phyloP scores from a whole-genome alignment of 35 echinoderm and acorn worm genomes.

The Chiridota heheva region DNA sequence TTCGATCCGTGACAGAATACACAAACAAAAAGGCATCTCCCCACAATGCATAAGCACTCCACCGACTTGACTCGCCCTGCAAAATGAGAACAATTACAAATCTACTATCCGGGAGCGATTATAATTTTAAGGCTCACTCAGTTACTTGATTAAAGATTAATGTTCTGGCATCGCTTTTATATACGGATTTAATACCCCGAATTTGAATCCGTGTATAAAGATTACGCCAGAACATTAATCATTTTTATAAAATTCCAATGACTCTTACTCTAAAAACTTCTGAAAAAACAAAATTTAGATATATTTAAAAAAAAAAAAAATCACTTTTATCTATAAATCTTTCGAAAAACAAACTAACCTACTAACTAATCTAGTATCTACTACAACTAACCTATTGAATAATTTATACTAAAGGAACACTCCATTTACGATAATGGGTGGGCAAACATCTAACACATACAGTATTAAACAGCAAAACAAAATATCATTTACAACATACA shows the following conservation, averaged over 20 bases:
- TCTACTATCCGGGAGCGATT: neutral
- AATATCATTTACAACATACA: too few relatives aligned
- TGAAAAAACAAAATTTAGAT: too few relatives aligned
- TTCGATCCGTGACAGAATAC: slow-evolving; percentile 65
- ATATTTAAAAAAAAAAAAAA: too few relatives aligned
- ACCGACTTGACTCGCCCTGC: slow-evolving; percentile 60
- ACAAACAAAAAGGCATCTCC: slow-evolving; percentile 77
- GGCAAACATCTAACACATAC: too few relatives aligned
- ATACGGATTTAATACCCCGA: neutral
- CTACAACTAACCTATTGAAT: too few relatives aligned
- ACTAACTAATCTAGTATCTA: too few relatives aligned
- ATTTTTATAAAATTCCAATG: neutral
- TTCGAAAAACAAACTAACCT: too few relatives aligned
- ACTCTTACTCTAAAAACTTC: neutral
- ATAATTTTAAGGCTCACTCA: neutral
- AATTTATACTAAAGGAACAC: too few relatives aligned
- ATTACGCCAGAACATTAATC: neutral
- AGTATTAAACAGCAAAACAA: too few relatives aligned
- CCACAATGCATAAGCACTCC: slow-evolving; percentile 70
- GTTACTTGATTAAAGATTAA: neutral
- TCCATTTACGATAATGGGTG: too few relatives aligned
- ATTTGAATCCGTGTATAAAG: neutral
- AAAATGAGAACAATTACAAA: neutral
- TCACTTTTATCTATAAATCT: too few relatives aligned
- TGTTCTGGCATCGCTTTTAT: neutral